These are phyloP conservation scores for Neogobius melanostomus DNA, from an alignment of 2,113 vertebrate species.

Conservation along the genomic window DNA sequence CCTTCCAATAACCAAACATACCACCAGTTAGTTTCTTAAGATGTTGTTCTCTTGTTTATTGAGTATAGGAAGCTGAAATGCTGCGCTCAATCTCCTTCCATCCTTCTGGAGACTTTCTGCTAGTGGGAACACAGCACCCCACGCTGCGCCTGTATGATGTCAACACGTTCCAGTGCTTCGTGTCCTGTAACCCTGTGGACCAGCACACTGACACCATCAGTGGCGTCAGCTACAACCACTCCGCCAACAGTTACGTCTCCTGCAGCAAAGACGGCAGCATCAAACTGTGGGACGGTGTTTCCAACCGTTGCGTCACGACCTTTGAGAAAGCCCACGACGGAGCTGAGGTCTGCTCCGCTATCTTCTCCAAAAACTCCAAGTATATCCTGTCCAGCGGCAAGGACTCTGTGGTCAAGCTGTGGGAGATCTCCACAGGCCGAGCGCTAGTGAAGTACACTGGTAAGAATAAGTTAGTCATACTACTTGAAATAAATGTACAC, in stretches of 20 bases:
- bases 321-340: conserved; percentile 96
- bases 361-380: conserved; percentile 98
- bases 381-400: conserved; percentile 97
- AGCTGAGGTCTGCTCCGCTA: conserved; percentile 94
- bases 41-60: background rate
- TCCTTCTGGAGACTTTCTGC: conserved; percentile 93
- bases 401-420: conserved; percentile 96
- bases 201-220: conserved; percentile 97
- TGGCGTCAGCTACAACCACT: conserved; percentile 90
- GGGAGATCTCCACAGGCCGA: conserved; percentile 97
- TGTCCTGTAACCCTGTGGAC: conserved; percentile 95
- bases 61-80: conserved; percentile 93
- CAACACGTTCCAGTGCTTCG: conserved; percentile 98
- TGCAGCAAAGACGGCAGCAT: conserved; percentile 98
- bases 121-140: conserved; percentile 96
- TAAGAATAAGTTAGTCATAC: conserved; percentile 46
- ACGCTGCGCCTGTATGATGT: conserved; percentile 94
- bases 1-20: background rate
- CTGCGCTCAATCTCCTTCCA: conserved; percentile 96
- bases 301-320: conserved; percentile 94
- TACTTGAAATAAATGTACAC: background rate
- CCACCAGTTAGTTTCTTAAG: background rate
- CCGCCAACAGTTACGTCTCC: conserved; percentile 92
- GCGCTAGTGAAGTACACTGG: conserved; percentile 97
- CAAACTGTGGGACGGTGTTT: conserved; percentile 97